Base-by-base conservation (phyloP, 2,797 vertebrate genomes). In the Rhinatrema bivittatum region DNA sequence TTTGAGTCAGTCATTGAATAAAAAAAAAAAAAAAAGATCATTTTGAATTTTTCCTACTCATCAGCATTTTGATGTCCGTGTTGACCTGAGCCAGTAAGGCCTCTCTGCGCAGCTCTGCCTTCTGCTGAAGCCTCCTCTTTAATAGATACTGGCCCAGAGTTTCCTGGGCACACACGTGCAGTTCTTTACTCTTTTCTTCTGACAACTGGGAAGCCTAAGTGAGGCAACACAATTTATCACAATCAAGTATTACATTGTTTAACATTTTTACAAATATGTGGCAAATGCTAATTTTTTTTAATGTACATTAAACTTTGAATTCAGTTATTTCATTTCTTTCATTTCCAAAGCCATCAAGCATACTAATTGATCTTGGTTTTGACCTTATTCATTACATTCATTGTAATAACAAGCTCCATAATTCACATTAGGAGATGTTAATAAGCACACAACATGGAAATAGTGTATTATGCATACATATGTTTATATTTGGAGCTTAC, bases 11-110 rank as follows among this genome's bases (percentile, higher is more conserved):
- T n/a, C n/a, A n/a, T n/a, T n/a, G n/a, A n/a, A n/a, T n/a, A n/a
- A n/a, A n/a, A n/a, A n/a, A n/a, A n/a, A n/a, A n/a, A n/a, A n/a
- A n/a, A n/a, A n/a, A n/a, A n/a, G n/a, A n/a, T n/a, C n/a, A n/a
- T n/a, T n/a, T n/a, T n/a, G n/a, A n/a, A n/a, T n/a, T n/a, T n/a
- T n/a, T 65, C 83, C 17, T 86, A 91, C 88, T 85, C 53, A 78
- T 79, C 46, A 92, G 61, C 35, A 88, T 85, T 52, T 89, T 85
- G 49, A 93, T 56, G 48, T 91, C 85, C 0, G 92, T 94, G 84
- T 79, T 90, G 66, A 91, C 86, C 68, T 88, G 88, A 42, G 85
- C 90, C 47, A 93, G 79, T 25, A 95, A 69, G 1, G 87, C 69
- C 29, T 90, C 78, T 47, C 72, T 79, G 50, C 79, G 82, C 48